A percentile compares a stretch with the other conserved stretches of the same genome.
Conservation (phyloP, 2,113 vertebrate species). For the Podarcis muralis region DNA sequence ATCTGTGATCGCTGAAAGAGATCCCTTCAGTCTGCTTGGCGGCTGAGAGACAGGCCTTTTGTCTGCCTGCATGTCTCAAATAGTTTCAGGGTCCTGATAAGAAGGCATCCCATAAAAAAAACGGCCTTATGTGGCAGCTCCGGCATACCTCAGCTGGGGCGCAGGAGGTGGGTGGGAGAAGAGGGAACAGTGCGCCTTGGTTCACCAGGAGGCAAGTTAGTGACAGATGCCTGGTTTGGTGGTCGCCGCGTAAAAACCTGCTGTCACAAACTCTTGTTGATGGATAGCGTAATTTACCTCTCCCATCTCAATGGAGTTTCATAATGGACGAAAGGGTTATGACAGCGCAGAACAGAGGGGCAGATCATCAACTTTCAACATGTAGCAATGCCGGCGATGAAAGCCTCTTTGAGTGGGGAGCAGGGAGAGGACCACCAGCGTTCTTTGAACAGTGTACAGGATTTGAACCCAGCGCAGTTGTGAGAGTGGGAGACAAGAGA, state of each 20-base stretch:
- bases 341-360: constrained; percentile 68
- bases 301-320: constrained; percentile 63
- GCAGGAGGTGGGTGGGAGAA: constrained; percentile 75
- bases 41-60: constrained; percentile 89
- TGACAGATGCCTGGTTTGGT: constrained; percentile 85
- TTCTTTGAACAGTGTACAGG: neutral
- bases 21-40: constrained; percentile 82
- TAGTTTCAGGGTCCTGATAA: constrained; percentile 94
- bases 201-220: constrained; percentile 80
- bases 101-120: constrained; percentile 85
- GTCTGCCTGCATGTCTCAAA: constrained; percentile 93
- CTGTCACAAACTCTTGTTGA: constrained; percentile 78
- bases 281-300: constrained; percentile 72
- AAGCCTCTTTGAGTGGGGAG: constrained; percentile 73
- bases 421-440: neutral
- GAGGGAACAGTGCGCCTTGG: constrained; percentile 84
- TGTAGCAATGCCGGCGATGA: constrained; percentile 72
- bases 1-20: constrained; percentile 92
- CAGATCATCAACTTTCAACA: constrained; percentile 84
- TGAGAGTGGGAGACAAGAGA: neutral
- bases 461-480: neutral
- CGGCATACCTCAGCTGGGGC: constrained; percentile 79
- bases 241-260: constrained; percentile 76
- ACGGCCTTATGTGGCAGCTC: constrained; percentile 87
- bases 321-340: constrained; percentile 71